Evolutionary conservation across 2,113 vertebrate genomes (phyloP).

Genomic region (Dicentrarchus labrax): DNA sequence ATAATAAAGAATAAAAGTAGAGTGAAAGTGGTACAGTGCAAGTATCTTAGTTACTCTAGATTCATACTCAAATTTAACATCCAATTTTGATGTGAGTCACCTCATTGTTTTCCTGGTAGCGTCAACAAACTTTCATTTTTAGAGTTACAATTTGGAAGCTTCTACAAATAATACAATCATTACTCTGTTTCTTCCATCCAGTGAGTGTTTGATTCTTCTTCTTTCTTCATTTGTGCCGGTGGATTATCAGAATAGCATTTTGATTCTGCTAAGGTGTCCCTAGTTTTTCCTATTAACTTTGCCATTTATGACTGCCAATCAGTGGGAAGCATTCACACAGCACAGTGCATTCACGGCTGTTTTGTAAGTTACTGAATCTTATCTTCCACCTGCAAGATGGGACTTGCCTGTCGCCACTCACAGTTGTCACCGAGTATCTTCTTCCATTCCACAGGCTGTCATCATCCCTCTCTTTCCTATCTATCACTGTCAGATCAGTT

Average conservation of each 20-base stretch:
- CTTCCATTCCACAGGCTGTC: slow-evolving; percentile 47
- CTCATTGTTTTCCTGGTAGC: background rate
- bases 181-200: background rate
- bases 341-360: slow-evolving; percentile 8
- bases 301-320: slow-evolving; percentile 62
- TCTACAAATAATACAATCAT: background rate
- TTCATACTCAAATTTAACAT: background rate
- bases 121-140: background rate
- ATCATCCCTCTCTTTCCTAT: slow-evolving; percentile 16
- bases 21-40: background rate
- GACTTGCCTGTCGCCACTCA: slow-evolving; percentile 11
- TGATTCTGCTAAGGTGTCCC: slow-evolving; percentile 18
- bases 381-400: slow-evolving; percentile 58
- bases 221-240: background rate
- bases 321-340: slow-evolving; percentile 15
- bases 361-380: slow-evolving; percentile 24
- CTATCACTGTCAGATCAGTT: slow-evolving; percentile 53
- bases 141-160: no score
- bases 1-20: background rate
- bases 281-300: slow-evolving; percentile 50
- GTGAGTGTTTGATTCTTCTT: background rate
- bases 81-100: background rate
- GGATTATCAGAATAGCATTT: background rate
- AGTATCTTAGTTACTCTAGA: background rate
- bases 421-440: slow-evolving; percentile 42